These are phyloP conservation scores for Indicator indicator DNA, from an alignment of 2,113 vertebrate genomes.

Conservation along the genomic window DNA sequence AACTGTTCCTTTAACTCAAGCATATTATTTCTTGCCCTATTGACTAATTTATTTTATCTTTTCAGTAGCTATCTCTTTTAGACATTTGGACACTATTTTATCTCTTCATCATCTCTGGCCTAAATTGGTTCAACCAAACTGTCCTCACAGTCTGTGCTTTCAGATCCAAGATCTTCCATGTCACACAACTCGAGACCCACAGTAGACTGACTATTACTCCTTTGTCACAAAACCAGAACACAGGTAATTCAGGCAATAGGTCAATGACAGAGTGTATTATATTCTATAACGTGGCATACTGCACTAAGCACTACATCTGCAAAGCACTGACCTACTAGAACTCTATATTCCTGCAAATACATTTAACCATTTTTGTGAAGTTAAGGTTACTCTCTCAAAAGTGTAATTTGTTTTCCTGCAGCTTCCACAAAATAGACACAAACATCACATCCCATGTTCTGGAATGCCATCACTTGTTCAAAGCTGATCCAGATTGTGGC, in stretches of 20 bases:
- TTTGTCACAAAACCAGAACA: background rate
- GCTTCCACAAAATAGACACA: background rate
- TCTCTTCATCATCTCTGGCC: background rate
- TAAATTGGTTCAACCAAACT: background rate
- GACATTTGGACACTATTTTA: background rate
- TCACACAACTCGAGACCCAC: background rate
- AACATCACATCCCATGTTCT: background rate
- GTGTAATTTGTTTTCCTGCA: background rate
- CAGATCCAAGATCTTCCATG: background rate
- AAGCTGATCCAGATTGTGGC: background rate
- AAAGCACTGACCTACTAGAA: background rate
- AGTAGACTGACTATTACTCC: background rate
- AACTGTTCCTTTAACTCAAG: background rate
- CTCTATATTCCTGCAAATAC: background rate
- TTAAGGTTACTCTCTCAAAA: background rate
- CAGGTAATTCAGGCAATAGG: background rate
- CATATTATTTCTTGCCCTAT: background rate
- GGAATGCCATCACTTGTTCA: background rate
- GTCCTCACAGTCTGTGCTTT: background rate
- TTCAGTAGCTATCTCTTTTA: background rate
- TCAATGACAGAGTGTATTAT: background rate
- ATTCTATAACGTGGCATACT: accelerated
- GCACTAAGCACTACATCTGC: background rate
- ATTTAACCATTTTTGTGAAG: background rate
- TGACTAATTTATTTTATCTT: background rate